Base-by-base conservation (phyloP, 2,797 vertebrate genomes). In the Danio choprae region DNA sequence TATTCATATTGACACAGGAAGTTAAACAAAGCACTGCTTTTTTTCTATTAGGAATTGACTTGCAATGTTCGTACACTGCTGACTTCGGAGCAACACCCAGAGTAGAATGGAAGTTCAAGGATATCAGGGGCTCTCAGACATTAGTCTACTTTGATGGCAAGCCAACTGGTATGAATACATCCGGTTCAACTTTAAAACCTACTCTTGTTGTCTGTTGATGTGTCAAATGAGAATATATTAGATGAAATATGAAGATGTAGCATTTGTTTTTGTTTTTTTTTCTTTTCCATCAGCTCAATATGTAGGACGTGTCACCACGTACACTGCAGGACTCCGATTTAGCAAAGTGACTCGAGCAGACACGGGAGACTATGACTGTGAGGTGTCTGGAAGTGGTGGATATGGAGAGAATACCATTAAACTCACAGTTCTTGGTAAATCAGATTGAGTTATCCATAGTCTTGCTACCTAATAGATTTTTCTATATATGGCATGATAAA, bases 31-130 rank as follows among this genome's bases (percentile, higher is more conserved):
- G 0, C 7, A 46, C 7, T 50, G 16, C 4, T 59, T n/a, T 9
- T 81, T 4, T 77, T 6, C 50, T 83, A 76, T 15, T 79, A 97
- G 96, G 87, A 0, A 80, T 50, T 10, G 93, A 91, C 40, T 77
- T 98, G 5, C 77, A 60, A 1, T 98, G 96, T 83, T 0, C 7
- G 0, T 82, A 92, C 86, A 7, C 91, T 0, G 48, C 50, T 0
- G 88, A 95, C 83, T 91, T 93, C 76, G 86, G 77, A 2, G 0
- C 70, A 12, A 2, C 8, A 0, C 77, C 91, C 16, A 93, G 96
- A 56, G 78, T 97, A 44, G 96, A 97, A 86, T 98, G 96, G 97
- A 98, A 96, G 67, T 96, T 95, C 67, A 87, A 83, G 1, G 80
- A 91, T 38, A 11, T 74, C 0, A 84, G 81, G 29, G 91, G 87